Percentiles rank a stretch among this genome's conserved stretches.
Conservation (phyloP, 2,113 vertebrate species). For the Campylomormyrus numenius region DNA sequence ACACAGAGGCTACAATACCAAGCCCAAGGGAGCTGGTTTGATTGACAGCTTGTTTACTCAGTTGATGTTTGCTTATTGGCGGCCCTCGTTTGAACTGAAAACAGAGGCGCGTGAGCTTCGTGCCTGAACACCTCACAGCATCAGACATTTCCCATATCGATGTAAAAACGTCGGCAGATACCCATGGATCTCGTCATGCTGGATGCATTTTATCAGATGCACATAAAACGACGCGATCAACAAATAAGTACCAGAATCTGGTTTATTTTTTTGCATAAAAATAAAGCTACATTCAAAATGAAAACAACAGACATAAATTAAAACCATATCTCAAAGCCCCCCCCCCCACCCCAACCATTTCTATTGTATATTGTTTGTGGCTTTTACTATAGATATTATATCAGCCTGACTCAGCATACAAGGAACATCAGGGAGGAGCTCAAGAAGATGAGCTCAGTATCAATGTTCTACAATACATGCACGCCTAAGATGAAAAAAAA, state of each 20-base stretch:
- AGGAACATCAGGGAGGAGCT: not conserved
- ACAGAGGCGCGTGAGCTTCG: not conserved
- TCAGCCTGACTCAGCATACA: not conserved
- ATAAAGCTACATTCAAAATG: not conserved
- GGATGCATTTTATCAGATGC: not conserved
- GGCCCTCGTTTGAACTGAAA: not conserved
- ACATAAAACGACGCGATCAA: not conserved
- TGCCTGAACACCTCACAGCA: not conserved
- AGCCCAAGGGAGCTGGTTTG: conserved; percentile 10
- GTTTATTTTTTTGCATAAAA: not conserved
- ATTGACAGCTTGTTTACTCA: conserved; percentile 5
- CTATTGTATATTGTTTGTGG: not conserved
- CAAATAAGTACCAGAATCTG: not conserved
- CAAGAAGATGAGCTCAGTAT: not conserved
- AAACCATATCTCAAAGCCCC: not conserved
- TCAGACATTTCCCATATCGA: not conserved
- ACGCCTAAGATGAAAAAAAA: not conserved
- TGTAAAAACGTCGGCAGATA: not conserved
- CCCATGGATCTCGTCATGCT: not conserved
- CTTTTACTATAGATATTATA: not conserved
- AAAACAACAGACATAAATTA: not conserved
- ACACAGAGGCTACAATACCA: not conserved
- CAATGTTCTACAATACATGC: not conserved
- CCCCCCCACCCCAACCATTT: not conserved
- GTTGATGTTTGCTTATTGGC: not conserved